These are phyloP conservation scores for Gerris buenoi DNA, from an alignment of 1,140 invertebrate genomes.

Conservation along the genomic window DNA sequence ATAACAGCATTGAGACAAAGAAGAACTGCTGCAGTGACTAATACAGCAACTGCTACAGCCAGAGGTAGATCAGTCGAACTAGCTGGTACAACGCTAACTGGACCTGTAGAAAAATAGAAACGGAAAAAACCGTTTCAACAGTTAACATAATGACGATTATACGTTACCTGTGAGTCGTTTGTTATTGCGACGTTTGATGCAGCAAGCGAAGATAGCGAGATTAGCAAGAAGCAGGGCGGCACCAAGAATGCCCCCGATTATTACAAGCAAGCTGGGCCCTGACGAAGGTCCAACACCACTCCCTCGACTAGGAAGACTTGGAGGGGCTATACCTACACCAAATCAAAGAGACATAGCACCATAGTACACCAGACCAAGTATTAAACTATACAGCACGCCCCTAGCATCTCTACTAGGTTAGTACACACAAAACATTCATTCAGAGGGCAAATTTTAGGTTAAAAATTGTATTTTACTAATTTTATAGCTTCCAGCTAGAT, in stretches of 20 bases:
- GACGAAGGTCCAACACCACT: conserved; percentile 13
- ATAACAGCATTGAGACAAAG: conserved; percentile 65
- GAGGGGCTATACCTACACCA: conserved; percentile 20
- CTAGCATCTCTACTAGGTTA: too few species aligned
- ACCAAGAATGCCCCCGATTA: conserved; percentile 54
- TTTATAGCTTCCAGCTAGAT: too few species aligned
- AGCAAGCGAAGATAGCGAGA: conserved; percentile 72
- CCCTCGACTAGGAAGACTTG: conserved; percentile 17
- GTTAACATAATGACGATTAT: conserved; percentile 8
- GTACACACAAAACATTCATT: too few species aligned
- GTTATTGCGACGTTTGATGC: conserved; percentile 58
- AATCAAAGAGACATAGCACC: conserved; percentile 4
- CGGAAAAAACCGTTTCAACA: not conserved
- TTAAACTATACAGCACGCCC: too few species aligned
- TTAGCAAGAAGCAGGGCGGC: conserved; percentile 58
- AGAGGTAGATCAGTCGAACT: conserved; percentile 50
- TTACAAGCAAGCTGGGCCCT: conserved; percentile 40
- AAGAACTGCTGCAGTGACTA: conserved; percentile 57
- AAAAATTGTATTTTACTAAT: too few species aligned
- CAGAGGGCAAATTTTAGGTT: too few species aligned
- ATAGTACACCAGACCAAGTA: too few species aligned
- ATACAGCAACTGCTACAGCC: conserved; percentile 66
- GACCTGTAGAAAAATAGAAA: conserved; percentile 19
- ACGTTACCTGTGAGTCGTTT: conserved; percentile 46
- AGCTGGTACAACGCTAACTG: conserved; percentile 41